phyloP scores from a whole-genome alignment of 1,140 invertebrate species.

The Drosophila insularis region DNA sequence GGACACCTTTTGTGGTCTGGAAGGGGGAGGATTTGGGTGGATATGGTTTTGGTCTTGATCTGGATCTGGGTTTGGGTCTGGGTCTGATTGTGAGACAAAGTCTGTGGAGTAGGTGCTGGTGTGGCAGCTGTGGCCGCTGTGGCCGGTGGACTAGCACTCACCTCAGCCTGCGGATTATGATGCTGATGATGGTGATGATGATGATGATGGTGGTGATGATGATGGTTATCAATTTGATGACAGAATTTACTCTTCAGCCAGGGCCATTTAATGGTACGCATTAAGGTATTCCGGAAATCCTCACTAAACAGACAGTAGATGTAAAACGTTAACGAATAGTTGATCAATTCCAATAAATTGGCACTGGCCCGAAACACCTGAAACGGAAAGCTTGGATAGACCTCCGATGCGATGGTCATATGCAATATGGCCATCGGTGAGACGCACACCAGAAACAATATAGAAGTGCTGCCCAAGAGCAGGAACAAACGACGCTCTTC shows the following conservation, averaged over 20 bases:
- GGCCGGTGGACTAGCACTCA: conserved; percentile 68
- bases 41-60: conserved; percentile 25
- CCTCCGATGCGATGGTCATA: conserved; percentile 86
- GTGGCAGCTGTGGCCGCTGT: conserved; percentile 54
- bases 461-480: conserved; percentile 88
- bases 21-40: conserved; percentile 47
- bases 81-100: not conserved
- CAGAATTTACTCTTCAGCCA: conserved; percentile 78
- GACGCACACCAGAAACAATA: conserved; percentile 89
- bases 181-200: not conserved
- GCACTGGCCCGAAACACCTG: conserved; percentile 89
- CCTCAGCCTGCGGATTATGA: conserved; percentile 43
- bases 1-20: conserved; percentile 48
- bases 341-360: conserved; percentile 88
- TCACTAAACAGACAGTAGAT: conserved; percentile 91
- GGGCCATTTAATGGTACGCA: conserved; percentile 86
- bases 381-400: conserved; percentile 86
- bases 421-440: conserved; percentile 90
- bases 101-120: conserved; percentile 8
- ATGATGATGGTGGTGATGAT: not conserved
- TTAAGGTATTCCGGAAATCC: conserved; percentile 88
- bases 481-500: conserved; percentile 88
- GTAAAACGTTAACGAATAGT: conserved; percentile 91
- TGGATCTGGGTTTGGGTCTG: conserved; percentile 4
- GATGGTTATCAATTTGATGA: conserved; percentile 57